These are phyloP conservation scores for Drosophila percnosoma DNA, from an alignment of 2,888 invertebrate species.

Conservation along the genomic window DNA sequence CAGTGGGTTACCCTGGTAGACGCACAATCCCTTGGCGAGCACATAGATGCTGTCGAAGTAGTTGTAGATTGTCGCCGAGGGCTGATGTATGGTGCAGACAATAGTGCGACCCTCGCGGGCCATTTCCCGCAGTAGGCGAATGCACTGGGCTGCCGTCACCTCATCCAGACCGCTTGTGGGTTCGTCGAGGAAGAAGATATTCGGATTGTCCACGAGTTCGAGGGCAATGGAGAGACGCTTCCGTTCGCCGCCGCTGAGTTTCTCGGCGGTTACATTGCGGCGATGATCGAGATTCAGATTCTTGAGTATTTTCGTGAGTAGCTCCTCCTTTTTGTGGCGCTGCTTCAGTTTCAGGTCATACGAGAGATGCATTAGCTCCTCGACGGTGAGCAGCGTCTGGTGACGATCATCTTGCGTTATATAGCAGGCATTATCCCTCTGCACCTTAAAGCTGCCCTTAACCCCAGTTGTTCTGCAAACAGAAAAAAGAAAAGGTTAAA, in stretches of 20 bases:
- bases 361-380: slow-evolving; percentile 92
- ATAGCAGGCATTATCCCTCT: slow-evolving; percentile 91
- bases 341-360: slow-evolving; percentile 89
- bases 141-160: slow-evolving; percentile 88
- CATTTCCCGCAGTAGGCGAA: slow-evolving; percentile 86
- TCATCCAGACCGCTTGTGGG: slow-evolving; percentile 91
- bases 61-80: slow-evolving; percentile 88
- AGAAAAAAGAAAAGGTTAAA: not conserved
- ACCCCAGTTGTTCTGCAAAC: slow-evolving; percentile 87
- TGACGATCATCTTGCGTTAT: slow-evolving; percentile 92
- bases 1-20: slow-evolving; percentile 88
- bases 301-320: slow-evolving; percentile 82
- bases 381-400: slow-evolving; percentile 90
- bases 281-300: slow-evolving; percentile 84
- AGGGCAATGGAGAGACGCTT: slow-evolving; percentile 92
- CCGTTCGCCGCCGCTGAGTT: slow-evolving; percentile 91
- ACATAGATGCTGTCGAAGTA: slow-evolving; percentile 89
- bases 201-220: slow-evolving; percentile 93
- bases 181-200: slow-evolving; percentile 93
- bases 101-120: slow-evolving; percentile 88
- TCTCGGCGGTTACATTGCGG: slow-evolving; percentile 84
- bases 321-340: slow-evolving; percentile 66
- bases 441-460: slow-evolving; percentile 89
- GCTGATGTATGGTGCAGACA: slow-evolving; percentile 90
- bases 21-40: slow-evolving; percentile 88